Conservation (phyloP, 2,113 vertebrate species). For the Rhea americana region DNA sequence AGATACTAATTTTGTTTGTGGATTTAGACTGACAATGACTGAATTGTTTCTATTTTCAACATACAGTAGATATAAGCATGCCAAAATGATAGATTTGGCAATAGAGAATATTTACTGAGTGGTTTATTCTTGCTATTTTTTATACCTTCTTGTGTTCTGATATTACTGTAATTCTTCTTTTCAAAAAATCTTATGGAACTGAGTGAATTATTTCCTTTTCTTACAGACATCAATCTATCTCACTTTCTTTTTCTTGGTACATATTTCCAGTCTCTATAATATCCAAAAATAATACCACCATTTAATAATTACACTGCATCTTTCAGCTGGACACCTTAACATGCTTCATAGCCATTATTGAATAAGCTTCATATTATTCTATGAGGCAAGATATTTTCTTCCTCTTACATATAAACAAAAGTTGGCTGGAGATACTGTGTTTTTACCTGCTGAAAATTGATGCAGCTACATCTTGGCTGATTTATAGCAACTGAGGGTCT, state of each 20-base stretch:
- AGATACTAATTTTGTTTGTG: neutral
- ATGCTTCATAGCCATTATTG: neutral
- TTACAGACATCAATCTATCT: neutral
- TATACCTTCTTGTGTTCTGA: neutral
- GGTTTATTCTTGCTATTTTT: neutral
- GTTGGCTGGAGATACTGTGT: neutral
- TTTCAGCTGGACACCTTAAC: neutral
- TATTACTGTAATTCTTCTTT: neutral
- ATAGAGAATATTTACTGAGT: neutral
- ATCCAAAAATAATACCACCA: neutral
- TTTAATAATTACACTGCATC: neutral
- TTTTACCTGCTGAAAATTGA: neutral
- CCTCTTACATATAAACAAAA: neutral
- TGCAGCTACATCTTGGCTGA: neutral
- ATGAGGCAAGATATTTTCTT: neutral
- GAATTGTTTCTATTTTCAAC: neutral
- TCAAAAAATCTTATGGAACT: neutral
- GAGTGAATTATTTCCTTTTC: neutral
- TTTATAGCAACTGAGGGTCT: neutral
- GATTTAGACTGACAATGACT: neutral
- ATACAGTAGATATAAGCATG: neutral
- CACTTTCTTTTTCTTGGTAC: neutral
- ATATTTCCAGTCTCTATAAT: neutral
- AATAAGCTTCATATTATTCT: neutral
- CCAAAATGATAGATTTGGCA: no score